A percentile compares a stretch with the other conserved stretches of the same genome.
phyloP scores from a whole-genome alignment of 2,113 vertebrate genomes.

The Onychostruthus taczanowskii region DNA sequence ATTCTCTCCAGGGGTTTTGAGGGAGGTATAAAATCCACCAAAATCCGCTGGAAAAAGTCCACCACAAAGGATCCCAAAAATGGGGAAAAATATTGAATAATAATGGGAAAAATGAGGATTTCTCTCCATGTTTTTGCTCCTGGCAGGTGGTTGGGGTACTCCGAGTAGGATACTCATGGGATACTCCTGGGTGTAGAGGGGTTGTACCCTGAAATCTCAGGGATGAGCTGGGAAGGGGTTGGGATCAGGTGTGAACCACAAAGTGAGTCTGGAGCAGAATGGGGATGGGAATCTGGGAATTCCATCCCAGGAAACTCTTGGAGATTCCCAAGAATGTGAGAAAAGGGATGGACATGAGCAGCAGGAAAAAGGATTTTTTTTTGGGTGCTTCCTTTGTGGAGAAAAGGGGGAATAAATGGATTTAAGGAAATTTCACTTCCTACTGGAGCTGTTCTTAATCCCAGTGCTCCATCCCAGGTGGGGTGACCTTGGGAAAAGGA shows the following conservation, averaged over 20 bases:
- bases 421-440: background rate
- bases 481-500: background rate
- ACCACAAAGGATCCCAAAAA: background rate
- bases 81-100: background rate
- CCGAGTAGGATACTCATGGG: rapidly evolving
- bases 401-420: background rate
- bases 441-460: background rate
- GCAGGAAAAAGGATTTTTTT: background rate
- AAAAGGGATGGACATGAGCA: no score
- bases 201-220: background rate
- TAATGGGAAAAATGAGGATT: background rate
- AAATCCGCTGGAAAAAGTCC: background rate
- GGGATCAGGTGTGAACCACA: background rate
- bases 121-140: rapidly evolving
- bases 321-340: rapidly evolving
- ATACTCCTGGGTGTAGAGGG: background rate
- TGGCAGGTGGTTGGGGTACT: background rate
- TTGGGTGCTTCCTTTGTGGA: background rate
- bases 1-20: background rate
- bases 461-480: background rate
- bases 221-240: background rate
- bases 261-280: background rate
- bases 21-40: background rate
- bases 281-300: background rate
- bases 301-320: background rate